Percentiles rank a stretch among this genome's conserved stretches.
These are phyloP conservation scores for Fragum sueziense DNA, from an alignment of 2,888 invertebrate species.

Conservation along the genomic window DNA sequence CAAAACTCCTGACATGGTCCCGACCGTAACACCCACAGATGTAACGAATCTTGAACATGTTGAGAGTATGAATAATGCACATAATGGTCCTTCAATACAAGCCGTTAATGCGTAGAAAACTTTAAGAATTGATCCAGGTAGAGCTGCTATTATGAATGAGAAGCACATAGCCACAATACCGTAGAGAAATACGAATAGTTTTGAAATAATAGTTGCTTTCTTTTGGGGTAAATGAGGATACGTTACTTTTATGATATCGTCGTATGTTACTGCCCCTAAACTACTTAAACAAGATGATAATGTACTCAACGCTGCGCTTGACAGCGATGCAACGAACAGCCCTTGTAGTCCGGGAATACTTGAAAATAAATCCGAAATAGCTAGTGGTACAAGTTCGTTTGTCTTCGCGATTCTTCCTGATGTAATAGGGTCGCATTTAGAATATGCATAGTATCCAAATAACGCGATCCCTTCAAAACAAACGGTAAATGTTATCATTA, in stretches of 20 bases:
- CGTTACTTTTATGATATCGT: background rate
- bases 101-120: slow-evolving; percentile 19
- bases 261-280: background rate
- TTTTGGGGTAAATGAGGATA: slow-evolving; percentile 13
- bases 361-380: background rate
- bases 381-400: background rate
- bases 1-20: background rate
- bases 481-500: background rate
- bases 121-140: slow-evolving; percentile 20
- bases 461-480: slow-evolving; percentile 28
- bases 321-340: background rate
- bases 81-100: slow-evolving; percentile 27
- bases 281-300: background rate
- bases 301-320: background rate
- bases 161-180: slow-evolving; percentile 22
- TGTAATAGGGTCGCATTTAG: background rate
- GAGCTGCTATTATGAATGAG: slow-evolving; percentile 5
- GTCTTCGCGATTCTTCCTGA: background rate
- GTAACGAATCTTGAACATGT: background rate
- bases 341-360: background rate
- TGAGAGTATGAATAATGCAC: background rate
- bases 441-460: slow-evolving; percentile 14
- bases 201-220: slow-evolving; percentile 23
- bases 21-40: background rate
- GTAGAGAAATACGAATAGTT: slow-evolving; percentile 31